Percentiles rank a stretch among this genome's conserved stretches.
Conservation (phyloP, 2,888 invertebrate species). For the Acanthacorydalis orientalis region DNA sequence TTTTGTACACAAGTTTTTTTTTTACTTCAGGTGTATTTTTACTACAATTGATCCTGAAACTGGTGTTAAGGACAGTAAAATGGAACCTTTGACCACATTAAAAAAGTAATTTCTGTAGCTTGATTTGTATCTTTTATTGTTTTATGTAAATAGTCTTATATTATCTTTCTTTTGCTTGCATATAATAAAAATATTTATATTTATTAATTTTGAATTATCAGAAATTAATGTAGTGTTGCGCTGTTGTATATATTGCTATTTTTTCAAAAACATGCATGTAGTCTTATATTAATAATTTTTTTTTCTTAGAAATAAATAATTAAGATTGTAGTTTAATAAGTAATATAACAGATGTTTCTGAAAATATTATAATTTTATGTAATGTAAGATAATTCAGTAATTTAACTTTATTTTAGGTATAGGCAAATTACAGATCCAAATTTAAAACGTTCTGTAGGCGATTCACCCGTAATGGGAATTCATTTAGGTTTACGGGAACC, state of each 20-base stretch:
- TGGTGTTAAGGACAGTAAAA: conserved; percentile 36
- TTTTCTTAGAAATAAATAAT: no score
- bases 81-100: conserved; percentile 48
- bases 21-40: conserved; percentile 42
- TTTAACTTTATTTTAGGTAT: conserved; percentile 20
- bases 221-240: no score
- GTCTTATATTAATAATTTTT: no score
- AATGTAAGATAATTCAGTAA: no score
- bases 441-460: conserved; percentile 17
- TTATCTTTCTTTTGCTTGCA: background rate
- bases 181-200: no score
- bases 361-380: no score
- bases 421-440: conserved; percentile 22
- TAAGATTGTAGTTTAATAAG: no score
- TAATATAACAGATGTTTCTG: no score
- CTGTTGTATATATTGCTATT: no score
- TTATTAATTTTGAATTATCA: no score
- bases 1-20: conserved; percentile 4
- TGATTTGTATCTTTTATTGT: background rate
- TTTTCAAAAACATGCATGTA: no score
- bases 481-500: conserved; percentile 29
- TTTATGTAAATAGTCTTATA: background rate
- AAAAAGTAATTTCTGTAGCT: conserved; percentile 33
- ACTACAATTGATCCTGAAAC: conserved; percentile 53
- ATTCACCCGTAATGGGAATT: conserved; percentile 32